These are phyloP conservation scores for Alethe diademata DNA, from an alignment of 2,113 vertebrate species.

Conservation along the genomic window DNA sequence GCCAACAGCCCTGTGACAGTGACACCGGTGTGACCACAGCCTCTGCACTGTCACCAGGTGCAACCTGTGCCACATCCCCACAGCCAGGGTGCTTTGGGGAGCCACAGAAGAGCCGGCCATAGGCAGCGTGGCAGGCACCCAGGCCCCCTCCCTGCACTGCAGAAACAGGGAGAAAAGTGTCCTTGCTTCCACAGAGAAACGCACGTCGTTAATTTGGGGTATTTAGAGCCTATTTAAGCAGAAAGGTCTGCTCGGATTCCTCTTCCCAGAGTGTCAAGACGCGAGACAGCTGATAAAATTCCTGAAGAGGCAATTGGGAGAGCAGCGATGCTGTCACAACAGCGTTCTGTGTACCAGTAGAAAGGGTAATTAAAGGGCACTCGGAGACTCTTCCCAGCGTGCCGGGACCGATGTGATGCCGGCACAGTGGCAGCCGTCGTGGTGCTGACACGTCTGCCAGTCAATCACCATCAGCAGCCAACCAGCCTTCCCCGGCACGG, in stretches of 20 bases:
- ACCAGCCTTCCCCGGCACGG: not conserved
- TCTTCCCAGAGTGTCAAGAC: not conserved
- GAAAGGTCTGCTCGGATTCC: constrained; percentile 34
- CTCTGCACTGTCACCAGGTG: not conserved
- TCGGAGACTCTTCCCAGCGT: not conserved
- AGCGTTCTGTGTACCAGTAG: constrained; percentile 13
- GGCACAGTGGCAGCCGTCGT: not conserved
- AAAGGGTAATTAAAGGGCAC: constrained; percentile 68
- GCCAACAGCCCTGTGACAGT: not conserved
- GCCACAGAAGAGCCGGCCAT: accelerated
- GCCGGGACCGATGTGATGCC: not conserved
- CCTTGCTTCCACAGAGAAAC: not conserved
- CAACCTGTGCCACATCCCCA: accelerated
- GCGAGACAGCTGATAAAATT: constrained; percentile 48
- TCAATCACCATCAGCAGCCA: not conserved
- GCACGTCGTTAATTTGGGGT: constrained; percentile 6
- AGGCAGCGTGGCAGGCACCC: not conserved
- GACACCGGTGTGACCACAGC: accelerated
- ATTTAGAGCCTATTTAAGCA: constrained; percentile 55
- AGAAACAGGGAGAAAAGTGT: not conserved
- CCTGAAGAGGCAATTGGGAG: constrained; percentile 51
- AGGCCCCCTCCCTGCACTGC: not conserved
- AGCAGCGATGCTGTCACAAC: constrained; percentile 53
- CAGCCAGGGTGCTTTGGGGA: not conserved
- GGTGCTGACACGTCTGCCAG: not conserved